phyloP scores from a whole-genome alignment of 2,113 vertebrate genomes.

The Apteryx mantelli region DNA sequence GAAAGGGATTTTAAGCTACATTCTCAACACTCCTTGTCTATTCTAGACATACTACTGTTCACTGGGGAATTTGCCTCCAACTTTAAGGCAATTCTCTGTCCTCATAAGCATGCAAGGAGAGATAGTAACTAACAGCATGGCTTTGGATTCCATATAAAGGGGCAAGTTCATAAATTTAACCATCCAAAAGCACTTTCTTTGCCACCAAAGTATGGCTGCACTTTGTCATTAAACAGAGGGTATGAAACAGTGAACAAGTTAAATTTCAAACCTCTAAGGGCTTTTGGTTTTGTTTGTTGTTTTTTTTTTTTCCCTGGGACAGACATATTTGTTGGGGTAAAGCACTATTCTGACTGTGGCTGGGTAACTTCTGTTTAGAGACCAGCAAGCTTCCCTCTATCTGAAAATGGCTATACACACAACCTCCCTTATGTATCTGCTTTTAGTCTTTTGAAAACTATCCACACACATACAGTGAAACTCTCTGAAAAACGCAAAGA shows the following conservation, averaged over 20 bases:
- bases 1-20: background rate
- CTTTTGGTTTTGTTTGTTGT: accelerated
- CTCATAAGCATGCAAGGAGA: background rate
- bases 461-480: background rate
- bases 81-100: background rate
- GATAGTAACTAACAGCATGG: background rate
- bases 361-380: background rate
- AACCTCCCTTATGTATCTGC: background rate
- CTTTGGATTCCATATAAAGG: background rate
- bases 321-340: background rate
- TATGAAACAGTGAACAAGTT: background rate
- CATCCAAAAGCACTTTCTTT: background rate
- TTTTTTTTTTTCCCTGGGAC: background rate
- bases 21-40: background rate
- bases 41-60: background rate
- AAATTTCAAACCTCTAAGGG: background rate
- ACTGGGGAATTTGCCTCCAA: background rate
- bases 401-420: background rate
- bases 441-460: background rate
- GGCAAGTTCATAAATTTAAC: background rate
- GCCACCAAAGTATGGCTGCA: background rate
- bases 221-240: background rate
- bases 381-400: background rate
- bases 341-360: background rate
- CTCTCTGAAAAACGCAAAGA: background rate